phyloP scores from a whole-genome alignment of 2,113 vertebrate species.

The Machaerirhynchus nigripectus region DNA sequence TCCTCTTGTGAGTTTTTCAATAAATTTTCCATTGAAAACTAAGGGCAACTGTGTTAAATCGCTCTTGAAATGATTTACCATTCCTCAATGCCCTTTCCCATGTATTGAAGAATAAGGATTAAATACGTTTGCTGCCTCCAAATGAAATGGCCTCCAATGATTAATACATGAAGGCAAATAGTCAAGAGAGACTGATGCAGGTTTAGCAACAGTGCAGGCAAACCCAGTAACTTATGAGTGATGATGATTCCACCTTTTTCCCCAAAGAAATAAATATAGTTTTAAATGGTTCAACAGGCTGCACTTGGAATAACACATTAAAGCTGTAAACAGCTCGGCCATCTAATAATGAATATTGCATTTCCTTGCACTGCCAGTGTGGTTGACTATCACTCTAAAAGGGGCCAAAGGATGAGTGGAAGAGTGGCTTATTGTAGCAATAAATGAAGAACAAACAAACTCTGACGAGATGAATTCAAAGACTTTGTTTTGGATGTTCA shows the following conservation, averaged over 20 bases:
- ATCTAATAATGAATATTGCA: background rate
- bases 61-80: background rate
- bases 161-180: slow-evolving; percentile 10
- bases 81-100: background rate
- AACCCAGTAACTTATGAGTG: background rate
- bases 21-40: slow-evolving; percentile 28
- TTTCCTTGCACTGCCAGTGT: background rate
- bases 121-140: background rate
- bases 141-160: background rate
- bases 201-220: background rate
- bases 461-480: background rate
- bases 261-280: background rate
- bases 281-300: background rate
- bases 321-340: background rate
- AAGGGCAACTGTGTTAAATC: background rate
- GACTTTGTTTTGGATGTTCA: background rate
- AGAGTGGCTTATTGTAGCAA: background rate
- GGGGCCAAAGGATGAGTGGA: background rate
- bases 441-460: background rate
- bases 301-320: background rate
- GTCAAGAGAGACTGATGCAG: background rate
- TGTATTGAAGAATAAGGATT: background rate
- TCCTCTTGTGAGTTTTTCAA: background rate
- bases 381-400: background rate
- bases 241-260: background rate